These are phyloP conservation scores for Eilema griseolum DNA, from an alignment of 2,888 invertebrate genomes.

Conservation along the genomic window DNA sequence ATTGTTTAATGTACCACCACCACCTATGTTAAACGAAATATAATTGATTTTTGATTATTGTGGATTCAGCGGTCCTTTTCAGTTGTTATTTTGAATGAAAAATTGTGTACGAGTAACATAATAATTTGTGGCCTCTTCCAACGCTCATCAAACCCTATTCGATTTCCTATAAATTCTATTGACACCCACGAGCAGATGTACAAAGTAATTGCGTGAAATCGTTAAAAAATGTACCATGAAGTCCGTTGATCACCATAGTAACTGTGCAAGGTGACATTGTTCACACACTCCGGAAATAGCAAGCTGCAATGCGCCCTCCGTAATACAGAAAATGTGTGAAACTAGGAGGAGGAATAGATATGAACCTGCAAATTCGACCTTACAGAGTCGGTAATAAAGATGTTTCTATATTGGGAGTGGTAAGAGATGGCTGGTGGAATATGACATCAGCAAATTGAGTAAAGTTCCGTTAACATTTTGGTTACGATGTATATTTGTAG, in stretches of 20 bases:
- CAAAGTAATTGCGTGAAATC: constrained; percentile 45
- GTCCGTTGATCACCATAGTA: constrained; percentile 75
- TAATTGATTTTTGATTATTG: too few species aligned
- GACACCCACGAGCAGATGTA: constrained; percentile 42
- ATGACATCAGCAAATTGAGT: constrained; percentile 68
- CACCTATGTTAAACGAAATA: too few species aligned
- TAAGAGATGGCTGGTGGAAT: constrained; percentile 20
- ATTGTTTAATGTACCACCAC: too few species aligned
- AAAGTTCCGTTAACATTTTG: constrained; percentile 69
- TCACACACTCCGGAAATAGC: constrained; percentile 79
- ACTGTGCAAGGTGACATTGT: constrained; percentile 75
- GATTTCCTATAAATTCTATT: constrained; percentile 21
- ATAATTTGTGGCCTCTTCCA: not conserved
- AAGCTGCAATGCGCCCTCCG: constrained; percentile 73
- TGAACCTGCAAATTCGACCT: constrained; percentile 7
- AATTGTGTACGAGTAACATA: too few species aligned
- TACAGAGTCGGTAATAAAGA: not conserved
- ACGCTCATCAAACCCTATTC: constrained; percentile 9
- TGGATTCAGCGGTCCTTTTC: too few species aligned
- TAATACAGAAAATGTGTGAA: constrained; percentile 31
- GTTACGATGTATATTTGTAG: constrained; percentile 53
- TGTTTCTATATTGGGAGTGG: not conserved
- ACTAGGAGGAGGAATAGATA: not conserved
- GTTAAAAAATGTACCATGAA: constrained; percentile 50
- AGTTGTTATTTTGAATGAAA: too few species aligned